These are phyloP conservation scores for Tympanoctomys barrerae DNA, from an alignment of 2,797 vertebrate genomes.

Conservation along the genomic window DNA sequence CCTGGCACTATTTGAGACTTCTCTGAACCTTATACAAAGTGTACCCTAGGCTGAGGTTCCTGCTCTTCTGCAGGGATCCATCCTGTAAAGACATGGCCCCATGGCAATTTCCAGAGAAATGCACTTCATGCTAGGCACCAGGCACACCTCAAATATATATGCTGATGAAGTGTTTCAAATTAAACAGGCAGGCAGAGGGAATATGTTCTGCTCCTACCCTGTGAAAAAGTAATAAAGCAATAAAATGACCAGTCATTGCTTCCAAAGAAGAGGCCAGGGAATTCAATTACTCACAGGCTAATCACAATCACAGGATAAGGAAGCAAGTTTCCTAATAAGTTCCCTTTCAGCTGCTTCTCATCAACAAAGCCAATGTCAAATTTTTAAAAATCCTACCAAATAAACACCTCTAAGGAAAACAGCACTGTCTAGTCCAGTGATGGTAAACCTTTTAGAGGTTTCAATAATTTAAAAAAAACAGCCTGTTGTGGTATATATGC, in stretches of 20 bases:
- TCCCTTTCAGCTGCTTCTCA: conserved; percentile 62
- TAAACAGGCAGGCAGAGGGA: neutral
- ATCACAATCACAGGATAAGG: conserved; percentile 66
- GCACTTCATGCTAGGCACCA: neutral
- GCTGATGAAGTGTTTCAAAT: conserved; percentile 24
- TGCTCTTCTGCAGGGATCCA: neutral
- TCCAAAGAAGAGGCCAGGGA: conserved; percentile 64
- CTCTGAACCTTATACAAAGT: neutral
- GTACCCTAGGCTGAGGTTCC: neutral
- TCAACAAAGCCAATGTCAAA: conserved; percentile 1
- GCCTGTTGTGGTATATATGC: neutral
- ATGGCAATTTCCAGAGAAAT: neutral
- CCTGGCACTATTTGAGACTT: neutral
- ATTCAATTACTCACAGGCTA: conserved; percentile 62
- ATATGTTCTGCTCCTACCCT: neutral
- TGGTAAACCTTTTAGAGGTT: neutral
- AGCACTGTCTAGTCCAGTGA: neutral
- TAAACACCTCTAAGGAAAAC: neutral
- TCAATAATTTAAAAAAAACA: neutral
- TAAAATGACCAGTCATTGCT: conserved; percentile 52
- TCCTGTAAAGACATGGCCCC: neutral
- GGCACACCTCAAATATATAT: neutral
- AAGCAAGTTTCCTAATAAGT: conserved; percentile 54
- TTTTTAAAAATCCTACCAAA: conserved; percentile 22
- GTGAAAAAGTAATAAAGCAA: conserved; percentile 52